Conservation (phyloP, 1,140 invertebrate species). For the Cyclina sinensis region DNA sequence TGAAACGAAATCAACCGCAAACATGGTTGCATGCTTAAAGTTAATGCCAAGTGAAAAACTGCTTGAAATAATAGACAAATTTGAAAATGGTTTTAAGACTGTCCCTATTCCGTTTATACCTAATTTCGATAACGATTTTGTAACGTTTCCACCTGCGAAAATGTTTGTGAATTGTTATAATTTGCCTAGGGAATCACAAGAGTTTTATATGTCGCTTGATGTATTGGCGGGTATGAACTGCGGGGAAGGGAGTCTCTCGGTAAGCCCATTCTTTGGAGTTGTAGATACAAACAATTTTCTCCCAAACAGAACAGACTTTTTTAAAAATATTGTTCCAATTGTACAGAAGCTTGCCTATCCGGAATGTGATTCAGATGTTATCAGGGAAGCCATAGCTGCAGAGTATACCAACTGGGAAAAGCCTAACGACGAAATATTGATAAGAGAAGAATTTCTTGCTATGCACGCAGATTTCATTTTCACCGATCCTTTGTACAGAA, state of each 20-base stretch:
- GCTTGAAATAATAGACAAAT: background rate
- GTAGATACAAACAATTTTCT: background rate
- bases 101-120: constrained; percentile 16
- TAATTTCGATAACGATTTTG: constrained; percentile 44
- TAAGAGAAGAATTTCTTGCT: constrained; percentile 1
- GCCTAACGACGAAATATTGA: background rate
- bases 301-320: constrained; percentile 4
- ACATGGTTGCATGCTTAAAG: background rate
- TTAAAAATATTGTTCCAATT: background rate
- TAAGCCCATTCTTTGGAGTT: constrained; percentile 1
- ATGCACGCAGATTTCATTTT: constrained; percentile 18
- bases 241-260: constrained; percentile 33
- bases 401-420: constrained; percentile 22
- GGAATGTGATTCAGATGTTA: background rate
- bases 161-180: background rate
- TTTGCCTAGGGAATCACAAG: background rate
- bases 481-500: background rate
- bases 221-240: constrained; percentile 59
- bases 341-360: background rate
- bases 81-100: background rate
- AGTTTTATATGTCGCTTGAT: constrained; percentile 56
- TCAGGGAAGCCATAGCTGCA: background rate
- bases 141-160: background rate
- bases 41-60: background rate
- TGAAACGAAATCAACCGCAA: background rate